Evolutionary conservation across 1,140 invertebrate species (phyloP).

Genomic region (Bombus turneri): DNA sequence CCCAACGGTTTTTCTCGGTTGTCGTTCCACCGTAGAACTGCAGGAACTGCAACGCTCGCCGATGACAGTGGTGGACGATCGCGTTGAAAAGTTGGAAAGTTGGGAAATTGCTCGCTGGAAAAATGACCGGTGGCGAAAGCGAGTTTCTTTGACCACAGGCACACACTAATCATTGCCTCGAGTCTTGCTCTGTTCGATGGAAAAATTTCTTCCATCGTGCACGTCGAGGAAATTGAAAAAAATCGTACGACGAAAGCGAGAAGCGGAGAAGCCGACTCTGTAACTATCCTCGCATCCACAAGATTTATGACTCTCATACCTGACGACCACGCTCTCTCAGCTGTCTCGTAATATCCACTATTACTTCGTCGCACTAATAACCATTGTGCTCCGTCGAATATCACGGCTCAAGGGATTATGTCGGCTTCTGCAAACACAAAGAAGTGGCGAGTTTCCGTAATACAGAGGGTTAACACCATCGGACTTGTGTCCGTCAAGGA

Average conservation of each 20-base stretch:
- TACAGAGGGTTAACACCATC: neutral
- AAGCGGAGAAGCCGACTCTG: neutral
- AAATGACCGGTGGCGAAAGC: neutral
- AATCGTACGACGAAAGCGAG: neutral
- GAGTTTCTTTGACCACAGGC: neutral
- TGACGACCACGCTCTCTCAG: neutral
- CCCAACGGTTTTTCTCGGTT: neutral
- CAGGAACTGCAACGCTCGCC: too few relatives aligned
- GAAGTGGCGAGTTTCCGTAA: neutral
- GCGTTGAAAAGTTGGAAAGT: constrained; percentile 3
- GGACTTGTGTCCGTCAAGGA: neutral
- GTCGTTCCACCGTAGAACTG: neutral
- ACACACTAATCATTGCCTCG: neutral
- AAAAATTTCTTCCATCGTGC: neutral
- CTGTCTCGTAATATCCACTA: neutral
- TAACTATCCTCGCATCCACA: neutral
- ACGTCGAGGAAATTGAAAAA: neutral
- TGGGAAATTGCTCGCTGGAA: constrained; percentile 1
- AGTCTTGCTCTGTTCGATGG: neutral
- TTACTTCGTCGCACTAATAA: neutral
- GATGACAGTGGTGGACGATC: neutral
- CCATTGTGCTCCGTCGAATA: neutral
- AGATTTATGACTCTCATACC: neutral
- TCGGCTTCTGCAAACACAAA: constrained; percentile 11
- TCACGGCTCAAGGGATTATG: neutral